Evolutionary conservation across 1,140 invertebrate species (phyloP), one percentile per base, ranked within the genome.

Genomic region (Dufourea novaeangliae): DNA sequence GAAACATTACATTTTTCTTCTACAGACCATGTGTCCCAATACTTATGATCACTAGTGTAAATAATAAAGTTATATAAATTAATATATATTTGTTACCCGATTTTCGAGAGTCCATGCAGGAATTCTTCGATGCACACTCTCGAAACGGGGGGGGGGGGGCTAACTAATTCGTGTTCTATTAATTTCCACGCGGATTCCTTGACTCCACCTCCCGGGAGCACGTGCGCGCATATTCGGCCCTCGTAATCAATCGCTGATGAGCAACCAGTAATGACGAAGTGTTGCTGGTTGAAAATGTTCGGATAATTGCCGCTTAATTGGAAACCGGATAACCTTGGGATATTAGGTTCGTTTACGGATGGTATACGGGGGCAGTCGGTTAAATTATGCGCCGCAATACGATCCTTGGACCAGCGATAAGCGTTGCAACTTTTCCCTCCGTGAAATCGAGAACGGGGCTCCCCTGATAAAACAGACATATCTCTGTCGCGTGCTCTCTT

Each of bases 281-380:
- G 72, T 75, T 44, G 27, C 27, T 12, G 7, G n/a, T n/a, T 29
- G 72, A 68, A 68, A 75, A 68, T 67, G 37, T 57, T 75, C 20
- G 63, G 37, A 75, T 75, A 75, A 75, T 69, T 59, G 54, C 14
- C 64, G 73, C 54, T 75, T 68, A 75, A 75, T 75, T 75, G 73
- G 73, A 68, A 75, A 75, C 73, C 44, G 52, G 64, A 75, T 69
- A 68, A 75, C 64, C 39, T 75, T 59, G 22, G 64, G 29, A 37
- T 68, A 75, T 75, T 75, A 69, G 73, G 73, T 75, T 75, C 73
- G 54, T 69, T 75, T 59, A 64, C 20, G 32, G 50, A n/a, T n/a
- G 46, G 2, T 12, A 17, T 50, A 6, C 34, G 11, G 20, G 22
- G 63, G 27, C 5, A 54, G n/a, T 41, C 54, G 22, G 64, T 59